A percentile compares a stretch with the other conserved stretches of the same genome.
These are phyloP conservation scores for Alces alces DNA, from an alignment of 2,113 vertebrate species.

Conservation along the genomic window DNA sequence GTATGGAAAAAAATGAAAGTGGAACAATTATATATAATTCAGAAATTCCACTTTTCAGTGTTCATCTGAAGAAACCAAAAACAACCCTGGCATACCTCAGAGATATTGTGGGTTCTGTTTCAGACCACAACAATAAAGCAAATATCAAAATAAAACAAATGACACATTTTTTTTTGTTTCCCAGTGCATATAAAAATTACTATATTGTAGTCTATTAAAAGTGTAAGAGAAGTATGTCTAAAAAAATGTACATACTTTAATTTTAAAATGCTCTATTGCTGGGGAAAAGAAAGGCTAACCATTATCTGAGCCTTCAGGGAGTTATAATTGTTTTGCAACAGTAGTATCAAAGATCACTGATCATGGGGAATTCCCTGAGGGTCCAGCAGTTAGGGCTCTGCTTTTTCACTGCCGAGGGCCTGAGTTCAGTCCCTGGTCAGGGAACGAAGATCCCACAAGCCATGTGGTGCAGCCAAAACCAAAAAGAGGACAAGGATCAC, in stretches of 20 bases:
- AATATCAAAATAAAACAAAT: not conserved
- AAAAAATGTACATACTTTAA: not conserved
- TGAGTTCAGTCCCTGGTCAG: not conserved
- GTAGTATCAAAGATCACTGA: not conserved
- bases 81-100: not conserved
- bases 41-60: not conserved
- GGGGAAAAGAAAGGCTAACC: not conserved
- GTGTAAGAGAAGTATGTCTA: not conserved
- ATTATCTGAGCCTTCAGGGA: not conserved
- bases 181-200: not conserved
- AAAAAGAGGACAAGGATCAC: not conserved
- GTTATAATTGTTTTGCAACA: not conserved
- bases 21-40: not conserved
- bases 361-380: not conserved
- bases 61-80: not conserved
- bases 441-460: not conserved
- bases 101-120: not conserved
- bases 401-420: not conserved
- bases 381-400: not conserved
- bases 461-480: not conserved
- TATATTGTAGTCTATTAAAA: not conserved
- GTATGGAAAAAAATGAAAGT: not conserved
- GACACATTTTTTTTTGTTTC: not conserved
- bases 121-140: not conserved
- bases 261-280: not conserved